Conservation (phyloP, 2,113 vertebrate species). For the Gorsachius goisagi region DNA sequence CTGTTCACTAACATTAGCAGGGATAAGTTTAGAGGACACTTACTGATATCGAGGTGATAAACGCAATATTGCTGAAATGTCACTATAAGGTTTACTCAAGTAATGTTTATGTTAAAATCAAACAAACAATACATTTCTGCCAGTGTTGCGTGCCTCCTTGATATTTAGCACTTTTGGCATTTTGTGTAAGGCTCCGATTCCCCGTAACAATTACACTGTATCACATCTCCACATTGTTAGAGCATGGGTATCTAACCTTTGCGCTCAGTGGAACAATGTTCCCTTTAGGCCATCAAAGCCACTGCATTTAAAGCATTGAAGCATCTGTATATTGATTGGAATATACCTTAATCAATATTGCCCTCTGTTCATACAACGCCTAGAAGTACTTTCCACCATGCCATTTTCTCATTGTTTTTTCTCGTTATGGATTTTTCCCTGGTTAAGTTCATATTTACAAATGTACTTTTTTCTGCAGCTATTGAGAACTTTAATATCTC, state of each 20-base stretch:
- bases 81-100: not conserved
- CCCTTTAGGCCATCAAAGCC: conserved; percentile 29
- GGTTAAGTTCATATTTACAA: not conserved
- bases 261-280: conserved; percentile 11
- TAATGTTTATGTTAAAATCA: not conserved
- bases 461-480: not conserved
- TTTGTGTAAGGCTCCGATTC: not conserved
- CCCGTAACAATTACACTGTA: not conserved
- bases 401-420: conserved; percentile 20
- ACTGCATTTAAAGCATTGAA: conserved; percentile 46
- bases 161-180: not conserved
- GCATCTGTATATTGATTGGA: conserved; percentile 57
- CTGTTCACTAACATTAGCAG: not conserved
- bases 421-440: conserved; percentile 31
- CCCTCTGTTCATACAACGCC: conserved; percentile 46
- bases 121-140: not conserved
- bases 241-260: conserved; percentile 37
- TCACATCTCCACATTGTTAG: not conserved
- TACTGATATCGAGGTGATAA: not conserved
- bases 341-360: conserved; percentile 69
- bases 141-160: not conserved
- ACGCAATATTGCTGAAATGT: not conserved
- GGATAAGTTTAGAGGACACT: not conserved
- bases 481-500: not conserved
- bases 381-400: conserved; percentile 19